phyloP scores from a whole-genome alignment of 23 tunicate species.

The Trididemnum clinides region DNA sequence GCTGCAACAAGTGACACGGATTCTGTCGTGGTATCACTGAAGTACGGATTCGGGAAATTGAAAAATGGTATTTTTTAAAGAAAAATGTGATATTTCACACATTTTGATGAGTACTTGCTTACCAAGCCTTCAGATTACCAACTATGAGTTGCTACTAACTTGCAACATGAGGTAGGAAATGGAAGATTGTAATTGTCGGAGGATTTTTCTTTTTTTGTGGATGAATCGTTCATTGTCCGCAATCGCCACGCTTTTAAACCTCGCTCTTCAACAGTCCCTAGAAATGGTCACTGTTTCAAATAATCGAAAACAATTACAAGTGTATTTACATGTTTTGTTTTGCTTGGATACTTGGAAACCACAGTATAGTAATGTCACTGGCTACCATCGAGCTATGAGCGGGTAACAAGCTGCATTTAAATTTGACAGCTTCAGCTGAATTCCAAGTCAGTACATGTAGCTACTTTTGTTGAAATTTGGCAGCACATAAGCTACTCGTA shows the following conservation, averaged over 20 bases:
- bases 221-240: neutral
- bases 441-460: no score
- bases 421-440: no score
- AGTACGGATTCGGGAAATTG: no score
- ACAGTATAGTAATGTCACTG: no score
- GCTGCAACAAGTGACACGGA: no score
- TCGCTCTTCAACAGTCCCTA: constrained; percentile 71
- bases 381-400: no score
- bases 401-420: no score
- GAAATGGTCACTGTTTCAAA: neutral
- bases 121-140: neutral
- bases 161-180: constrained; percentile 65
- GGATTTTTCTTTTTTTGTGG: neutral
- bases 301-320: neutral
- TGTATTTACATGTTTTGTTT: neutral
- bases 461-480: no score
- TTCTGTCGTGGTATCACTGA: no score
- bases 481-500: no score
- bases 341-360: neutral
- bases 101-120: neutral
- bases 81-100: no score
- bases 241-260: constrained; percentile 54
- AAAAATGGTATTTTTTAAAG: no score
- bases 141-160: neutral
- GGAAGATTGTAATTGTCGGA: constrained; percentile 57